A percentile compares a stretch with the other conserved stretches of the same genome.
Evolutionary conservation across 1,140 invertebrate genomes (phyloP).

Genomic region (Bombus sibiricus): DNA sequence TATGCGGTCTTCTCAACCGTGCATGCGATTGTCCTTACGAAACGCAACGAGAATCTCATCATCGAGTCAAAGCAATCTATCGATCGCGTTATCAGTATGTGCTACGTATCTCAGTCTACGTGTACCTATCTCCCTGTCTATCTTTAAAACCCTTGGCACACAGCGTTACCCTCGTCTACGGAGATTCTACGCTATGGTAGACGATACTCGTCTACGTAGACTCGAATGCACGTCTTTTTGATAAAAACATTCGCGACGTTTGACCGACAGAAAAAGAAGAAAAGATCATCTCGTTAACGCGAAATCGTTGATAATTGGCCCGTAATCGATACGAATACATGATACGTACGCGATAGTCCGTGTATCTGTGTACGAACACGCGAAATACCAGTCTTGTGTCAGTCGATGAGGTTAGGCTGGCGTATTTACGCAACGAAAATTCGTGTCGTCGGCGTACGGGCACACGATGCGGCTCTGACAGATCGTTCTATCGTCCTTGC

Average conservation of each 20-base stretch:
- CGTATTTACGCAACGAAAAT: conserved; percentile 37
- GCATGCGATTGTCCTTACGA: background rate
- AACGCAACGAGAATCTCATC: background rate
- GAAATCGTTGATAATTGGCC: background rate
- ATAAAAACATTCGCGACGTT: conserved; percentile 14
- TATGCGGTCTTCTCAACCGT: background rate
- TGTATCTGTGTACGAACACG: background rate
- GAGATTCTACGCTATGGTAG: conserved; percentile 4
- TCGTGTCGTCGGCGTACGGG: conserved; percentile 17
- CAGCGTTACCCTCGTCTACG: background rate
- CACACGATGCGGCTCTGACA: conserved; percentile 45
- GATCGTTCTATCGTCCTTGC: background rate
- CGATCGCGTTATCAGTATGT: background rate
- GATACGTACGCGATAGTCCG: background rate
- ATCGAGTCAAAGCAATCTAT: background rate
- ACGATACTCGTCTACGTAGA: background rate
- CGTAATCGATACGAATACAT: background rate
- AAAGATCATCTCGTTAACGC: background rate
- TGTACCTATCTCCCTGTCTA: background rate
- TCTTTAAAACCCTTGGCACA: background rate
- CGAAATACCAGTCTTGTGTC: background rate
- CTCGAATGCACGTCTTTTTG: background rate
- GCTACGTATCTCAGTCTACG: background rate
- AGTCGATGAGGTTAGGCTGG: conserved; percentile 51
- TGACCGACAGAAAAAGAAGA: background rate